A percentile compares a stretch with the other conserved stretches of the same genome.
phyloP scores from a whole-genome alignment of 2,888 invertebrate species.

The Trissolcus brochymenae region DNA sequence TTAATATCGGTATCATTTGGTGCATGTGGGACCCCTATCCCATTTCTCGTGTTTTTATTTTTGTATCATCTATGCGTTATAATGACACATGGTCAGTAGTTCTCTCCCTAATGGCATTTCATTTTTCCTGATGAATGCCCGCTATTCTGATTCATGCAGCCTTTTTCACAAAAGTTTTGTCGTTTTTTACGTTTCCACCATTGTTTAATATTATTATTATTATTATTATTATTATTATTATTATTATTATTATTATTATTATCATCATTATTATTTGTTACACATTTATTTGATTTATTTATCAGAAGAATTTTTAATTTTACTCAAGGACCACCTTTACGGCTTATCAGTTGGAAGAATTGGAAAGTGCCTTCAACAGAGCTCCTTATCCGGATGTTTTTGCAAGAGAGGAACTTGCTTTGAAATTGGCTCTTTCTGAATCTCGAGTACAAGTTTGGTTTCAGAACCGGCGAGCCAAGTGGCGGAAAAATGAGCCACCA shows the following conservation, averaged over 20 bases:
- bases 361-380: slow-evolving; percentile 95
- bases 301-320: neutral
- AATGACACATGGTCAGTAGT: slow-evolving; percentile 15
- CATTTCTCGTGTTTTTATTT: slow-evolving; percentile 11
- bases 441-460: slow-evolving; percentile 88
- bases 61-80: slow-evolving; percentile 19
- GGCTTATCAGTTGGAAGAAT: slow-evolving; percentile 93
- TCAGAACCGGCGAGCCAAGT: slow-evolving; percentile 94
- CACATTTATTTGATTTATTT: neutral
- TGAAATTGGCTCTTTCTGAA: slow-evolving; percentile 93
- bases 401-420: slow-evolving; percentile 93
- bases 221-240: no score
- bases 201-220: no score
- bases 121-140: neutral
- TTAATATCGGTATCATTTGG: slow-evolving; percentile 19
- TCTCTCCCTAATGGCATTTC: neutral
- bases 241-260: neutral
- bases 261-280: neutral
- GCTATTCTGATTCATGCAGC: no score
- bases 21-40: slow-evolving; percentile 32
- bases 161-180: no score
- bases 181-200: no score
- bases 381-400: slow-evolving; percentile 98
- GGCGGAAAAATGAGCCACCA: slow-evolving; percentile 95
- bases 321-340: slow-evolving; percentile 92